Conservation (phyloP, 2,797 vertebrate species). For the Alectoris magna region DNA sequence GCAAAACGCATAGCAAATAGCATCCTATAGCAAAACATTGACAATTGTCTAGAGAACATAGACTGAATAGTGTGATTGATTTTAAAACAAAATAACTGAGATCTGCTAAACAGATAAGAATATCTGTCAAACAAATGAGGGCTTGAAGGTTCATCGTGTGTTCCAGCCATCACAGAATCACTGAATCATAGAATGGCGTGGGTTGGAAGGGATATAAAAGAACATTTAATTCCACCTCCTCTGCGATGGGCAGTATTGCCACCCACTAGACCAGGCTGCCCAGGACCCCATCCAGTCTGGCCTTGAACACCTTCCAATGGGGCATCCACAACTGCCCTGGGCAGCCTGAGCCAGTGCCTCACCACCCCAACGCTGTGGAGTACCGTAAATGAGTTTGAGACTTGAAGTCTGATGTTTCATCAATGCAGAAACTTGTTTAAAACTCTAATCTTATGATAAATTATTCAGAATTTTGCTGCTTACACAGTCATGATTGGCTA, state of each 20-base stretch:
- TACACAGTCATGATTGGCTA: neutral
- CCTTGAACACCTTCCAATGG: neutral
- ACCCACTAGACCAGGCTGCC: neutral
- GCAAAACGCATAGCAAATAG: neutral
- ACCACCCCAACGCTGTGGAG: neutral
- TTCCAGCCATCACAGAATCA: neutral
- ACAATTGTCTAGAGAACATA: neutral
- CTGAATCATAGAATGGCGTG: neutral
- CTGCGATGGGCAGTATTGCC: neutral
- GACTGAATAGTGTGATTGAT: neutral
- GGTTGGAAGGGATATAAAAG: neutral
- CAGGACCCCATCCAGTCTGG: neutral
- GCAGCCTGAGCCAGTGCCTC: neutral
- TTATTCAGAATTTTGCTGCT: neutral
- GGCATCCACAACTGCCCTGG: neutral
- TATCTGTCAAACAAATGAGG: neutral
- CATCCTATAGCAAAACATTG: neutral
- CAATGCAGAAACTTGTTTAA: neutral
- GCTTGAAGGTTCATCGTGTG: neutral
- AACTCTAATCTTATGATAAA: neutral
- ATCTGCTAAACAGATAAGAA: neutral
- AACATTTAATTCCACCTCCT: neutral
- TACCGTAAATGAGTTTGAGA: neutral
- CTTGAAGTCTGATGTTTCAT: neutral
- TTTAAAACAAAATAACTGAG: neutral